Evolutionary conservation across 2,888 invertebrate species (phyloP).

Genomic region (Linhomoeus sp.): DNA sequence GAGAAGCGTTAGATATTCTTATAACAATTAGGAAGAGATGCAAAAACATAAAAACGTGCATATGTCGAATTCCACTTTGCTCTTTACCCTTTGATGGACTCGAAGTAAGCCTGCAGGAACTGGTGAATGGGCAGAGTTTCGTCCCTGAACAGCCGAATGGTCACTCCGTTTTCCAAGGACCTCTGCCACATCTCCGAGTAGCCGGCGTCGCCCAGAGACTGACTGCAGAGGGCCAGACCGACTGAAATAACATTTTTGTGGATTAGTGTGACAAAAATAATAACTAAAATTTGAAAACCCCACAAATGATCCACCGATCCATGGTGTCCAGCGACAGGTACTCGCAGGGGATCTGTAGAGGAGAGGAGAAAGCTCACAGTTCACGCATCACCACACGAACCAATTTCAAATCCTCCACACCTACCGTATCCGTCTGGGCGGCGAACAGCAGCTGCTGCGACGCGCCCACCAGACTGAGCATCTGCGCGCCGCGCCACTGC

Average conservation of each 20-base stretch:
- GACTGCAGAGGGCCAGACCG: conserved; percentile 73
- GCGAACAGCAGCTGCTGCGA: conserved; percentile 84
- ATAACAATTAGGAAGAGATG: not conserved
- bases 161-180: conserved; percentile 79
- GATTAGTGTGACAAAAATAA: no score
- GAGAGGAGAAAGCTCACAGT: not conserved
- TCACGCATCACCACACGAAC: not conserved
- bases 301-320: conserved; percentile 84
- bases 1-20: no score
- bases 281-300: no score
- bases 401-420: conserved; percentile 2
- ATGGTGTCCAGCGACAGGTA: conserved; percentile 80
- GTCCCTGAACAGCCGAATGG: conserved; percentile 78
- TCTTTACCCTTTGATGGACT: conserved; percentile 63
- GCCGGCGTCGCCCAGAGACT: conserved; percentile 53
- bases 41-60: no score
- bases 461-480: conserved; percentile 63
- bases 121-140: conserved; percentile 89
- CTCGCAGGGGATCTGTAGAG: conserved; percentile 67
- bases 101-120: conserved; percentile 76
- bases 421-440: conserved; percentile 62
- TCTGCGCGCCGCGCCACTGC: conserved; percentile 58
- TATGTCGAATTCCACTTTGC: no score
- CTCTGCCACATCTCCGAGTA: conserved; percentile 61
- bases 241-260: conserved; percentile 35